A percentile compares a stretch with the other conserved stretches of the same genome.
phyloP scores from a whole-genome alignment of 2,113 vertebrate species.

The Nothobranchius kuhntae region DNA sequence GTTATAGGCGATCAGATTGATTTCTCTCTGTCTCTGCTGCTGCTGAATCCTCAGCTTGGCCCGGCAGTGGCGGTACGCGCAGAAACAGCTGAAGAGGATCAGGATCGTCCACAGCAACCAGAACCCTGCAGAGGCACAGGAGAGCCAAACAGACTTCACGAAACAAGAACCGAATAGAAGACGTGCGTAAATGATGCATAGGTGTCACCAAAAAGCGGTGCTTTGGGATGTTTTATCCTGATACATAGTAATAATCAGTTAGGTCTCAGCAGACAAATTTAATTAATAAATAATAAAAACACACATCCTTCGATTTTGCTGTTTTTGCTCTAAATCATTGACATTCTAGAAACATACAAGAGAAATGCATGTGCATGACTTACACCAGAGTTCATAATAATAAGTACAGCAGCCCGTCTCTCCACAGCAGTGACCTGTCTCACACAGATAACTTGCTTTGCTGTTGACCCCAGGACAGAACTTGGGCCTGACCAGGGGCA shows the following conservation, averaged over 20 bases:
- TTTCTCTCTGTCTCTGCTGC: constrained; percentile 95
- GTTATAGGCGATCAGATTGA: constrained; percentile 95
- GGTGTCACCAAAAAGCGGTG: no score
- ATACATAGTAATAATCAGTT: no score
- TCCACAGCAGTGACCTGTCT: constrained; percentile 95
- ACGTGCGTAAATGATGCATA: no score
- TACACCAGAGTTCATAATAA: constrained; percentile 98
- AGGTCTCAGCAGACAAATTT: no score
- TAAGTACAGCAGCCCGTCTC: constrained; percentile 96
- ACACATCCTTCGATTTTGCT: no score
- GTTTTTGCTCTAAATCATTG: no score
- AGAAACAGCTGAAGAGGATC: constrained; percentile 96
- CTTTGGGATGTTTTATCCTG: no score
- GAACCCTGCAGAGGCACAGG: constrained; percentile 84
- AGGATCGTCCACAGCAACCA: constrained; percentile 95
- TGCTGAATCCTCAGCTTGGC: constrained; percentile 93
- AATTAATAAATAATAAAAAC: no score
- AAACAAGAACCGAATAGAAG: no score
- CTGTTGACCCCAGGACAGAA: constrained; percentile 88
- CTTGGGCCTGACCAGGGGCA: constrained; percentile 75
- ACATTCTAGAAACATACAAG: no score
- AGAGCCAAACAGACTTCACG: background rate
- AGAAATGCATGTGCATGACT: constrained; percentile 69
- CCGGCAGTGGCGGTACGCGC: constrained; percentile 92
- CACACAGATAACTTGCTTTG: constrained; percentile 91